Base-by-base conservation (phyloP, 2,113 vertebrate species). In the Thamnaconus septentrionalis region DNA sequence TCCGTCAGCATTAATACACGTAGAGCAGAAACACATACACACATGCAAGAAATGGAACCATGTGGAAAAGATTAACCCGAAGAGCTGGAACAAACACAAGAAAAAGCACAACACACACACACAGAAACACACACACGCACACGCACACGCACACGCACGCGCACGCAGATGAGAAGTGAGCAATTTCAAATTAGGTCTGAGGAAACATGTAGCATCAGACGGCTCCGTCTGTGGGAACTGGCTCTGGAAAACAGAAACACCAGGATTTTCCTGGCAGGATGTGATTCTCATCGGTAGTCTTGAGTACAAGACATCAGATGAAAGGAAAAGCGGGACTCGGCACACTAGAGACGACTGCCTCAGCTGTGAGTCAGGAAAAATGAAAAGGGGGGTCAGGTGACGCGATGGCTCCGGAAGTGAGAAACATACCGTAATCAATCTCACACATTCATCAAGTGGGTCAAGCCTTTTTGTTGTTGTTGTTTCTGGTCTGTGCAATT, bases 11-110 rank as follows among this genome's bases (percentile, higher is more conserved):
- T 84, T 51, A 67, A 42, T 56, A 77, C 64, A 72, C 64, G 77
- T 8, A 58, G 61, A 64, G 66, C n/a, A n/a, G 64, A 50, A 68
- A 80, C 60, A 73, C 53, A 48, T 53, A 83, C 67, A 75, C 68
- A 80, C 61, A 64, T 52, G 75, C 73, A 76, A 70, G 71, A 82
- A 85, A 77, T 81, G 47, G 81, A 73, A 73, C 47, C 84, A 88
- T 85, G 76, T 84, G 86, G 87, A 74, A 85, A 69, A 79, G 66
- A 85, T 88, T 84, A 83, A 55, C 60, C 45, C 8, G 64, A 75
- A 70, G 66, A 73, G 59, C 67, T 77, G 65, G 56, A 81, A 81
- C 59, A 83, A 77, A 83, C 76, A 76, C 50, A 75, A 41, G 50
- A 41, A 73, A 12, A 53, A 6, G 8, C 67, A 75, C 73, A 73